These are phyloP conservation scores for Uropetala carovei DNA, from an alignment of 2,888 invertebrate genomes.

Conservation along the genomic window DNA sequence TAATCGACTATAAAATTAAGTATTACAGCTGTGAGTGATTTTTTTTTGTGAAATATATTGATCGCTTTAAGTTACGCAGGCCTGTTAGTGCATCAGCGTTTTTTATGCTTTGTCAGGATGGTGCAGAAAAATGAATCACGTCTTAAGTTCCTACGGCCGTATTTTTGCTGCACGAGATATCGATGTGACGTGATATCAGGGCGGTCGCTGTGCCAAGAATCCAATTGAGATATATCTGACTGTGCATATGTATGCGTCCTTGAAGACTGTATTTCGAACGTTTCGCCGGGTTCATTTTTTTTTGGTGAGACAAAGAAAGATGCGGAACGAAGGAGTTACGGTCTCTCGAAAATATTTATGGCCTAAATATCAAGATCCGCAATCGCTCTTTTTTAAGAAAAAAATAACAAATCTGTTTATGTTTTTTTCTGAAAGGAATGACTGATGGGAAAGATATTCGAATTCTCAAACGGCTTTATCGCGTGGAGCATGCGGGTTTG, in stretches of 20 bases:
- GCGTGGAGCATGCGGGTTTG: background rate
- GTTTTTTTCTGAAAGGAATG: background rate
- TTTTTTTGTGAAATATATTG: too few relatives aligned
- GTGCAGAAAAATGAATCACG: too few relatives aligned
- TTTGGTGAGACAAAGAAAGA: background rate
- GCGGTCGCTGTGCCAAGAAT: background rate
- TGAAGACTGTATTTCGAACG: background rate
- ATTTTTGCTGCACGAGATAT: background rate
- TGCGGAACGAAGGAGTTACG: background rate
- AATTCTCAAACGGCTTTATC: background rate
- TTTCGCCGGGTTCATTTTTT: constrained; percentile 2
- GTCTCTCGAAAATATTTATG: background rate
- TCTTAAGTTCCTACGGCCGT: too few relatives aligned
- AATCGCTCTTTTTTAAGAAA: background rate
- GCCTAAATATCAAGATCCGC: background rate
- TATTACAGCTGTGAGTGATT: too few relatives aligned
- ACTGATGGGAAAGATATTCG: background rate
- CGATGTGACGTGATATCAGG: background rate
- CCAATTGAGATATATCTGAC: background rate
- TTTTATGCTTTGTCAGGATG: too few relatives aligned
- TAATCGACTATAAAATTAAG: too few relatives aligned
- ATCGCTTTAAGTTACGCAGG: too few relatives aligned
- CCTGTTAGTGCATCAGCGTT: too few relatives aligned
- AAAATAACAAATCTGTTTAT: background rate
- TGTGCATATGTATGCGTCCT: background rate